Conservation (phyloP, 1,140 invertebrate species). For the Drosophila parvula region DNA sequence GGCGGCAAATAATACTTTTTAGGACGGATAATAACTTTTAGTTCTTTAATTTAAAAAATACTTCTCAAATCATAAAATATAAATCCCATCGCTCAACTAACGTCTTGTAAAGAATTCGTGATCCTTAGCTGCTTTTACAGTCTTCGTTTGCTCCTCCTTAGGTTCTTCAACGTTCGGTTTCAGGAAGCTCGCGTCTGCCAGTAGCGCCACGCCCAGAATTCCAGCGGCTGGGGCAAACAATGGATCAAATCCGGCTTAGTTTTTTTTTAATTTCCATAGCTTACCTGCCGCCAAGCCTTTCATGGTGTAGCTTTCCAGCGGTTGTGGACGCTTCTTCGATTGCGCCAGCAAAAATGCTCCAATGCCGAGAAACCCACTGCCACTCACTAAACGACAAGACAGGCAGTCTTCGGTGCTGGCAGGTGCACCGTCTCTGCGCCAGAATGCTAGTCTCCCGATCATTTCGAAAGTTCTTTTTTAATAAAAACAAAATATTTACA, state of each 20-base stretch:
- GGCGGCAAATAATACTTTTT: background rate
- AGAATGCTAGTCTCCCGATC: constrained; percentile 64
- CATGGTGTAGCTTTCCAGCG: constrained; percentile 58
- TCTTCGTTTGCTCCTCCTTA: constrained; percentile 15
- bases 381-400: constrained; percentile 63
- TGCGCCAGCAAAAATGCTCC: constrained; percentile 59
- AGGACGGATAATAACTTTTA: background rate
- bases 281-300: constrained; percentile 66
- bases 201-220: constrained; percentile 57
- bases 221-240: constrained; percentile 34
- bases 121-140: constrained; percentile 29
- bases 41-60: background rate
- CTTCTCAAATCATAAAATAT: background rate
- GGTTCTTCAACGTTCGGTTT: constrained; percentile 39
- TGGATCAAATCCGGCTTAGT: background rate
- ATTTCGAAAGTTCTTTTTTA: constrained; percentile 30
- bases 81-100: constrained; percentile 11
- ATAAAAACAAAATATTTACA: background rate
- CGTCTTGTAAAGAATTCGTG: constrained; percentile 60
- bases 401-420: constrained; percentile 56
- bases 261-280: background rate
- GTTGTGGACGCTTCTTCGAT: constrained; percentile 50
- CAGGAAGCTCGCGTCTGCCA: constrained; percentile 64
- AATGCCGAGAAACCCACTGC: constrained; percentile 64
- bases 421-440: constrained; percentile 53